A percentile compares a stretch with the other conserved stretches of the same genome.
These are phyloP conservation scores for Tortrix viridana DNA, from an alignment of 2,888 invertebrate genomes.

Conservation along the genomic window DNA sequence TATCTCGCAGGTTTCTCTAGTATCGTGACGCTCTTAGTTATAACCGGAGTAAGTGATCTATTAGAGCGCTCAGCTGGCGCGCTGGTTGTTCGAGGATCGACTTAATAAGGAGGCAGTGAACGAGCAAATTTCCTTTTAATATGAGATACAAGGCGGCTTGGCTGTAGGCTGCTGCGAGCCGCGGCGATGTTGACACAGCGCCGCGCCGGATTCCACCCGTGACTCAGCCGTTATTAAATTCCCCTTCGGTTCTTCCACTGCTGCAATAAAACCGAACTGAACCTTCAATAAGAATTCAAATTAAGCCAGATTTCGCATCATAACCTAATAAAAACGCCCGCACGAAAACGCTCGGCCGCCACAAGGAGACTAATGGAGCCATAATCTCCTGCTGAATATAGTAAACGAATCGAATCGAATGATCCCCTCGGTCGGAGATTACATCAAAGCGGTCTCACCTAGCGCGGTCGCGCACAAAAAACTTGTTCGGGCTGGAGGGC, in stretches of 20 bases:
- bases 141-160: conserved; percentile 15
- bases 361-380: conserved; percentile 53
- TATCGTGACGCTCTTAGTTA: no score
- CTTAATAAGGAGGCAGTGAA: conserved; percentile 16
- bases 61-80: no score
- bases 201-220: conserved; percentile 44
- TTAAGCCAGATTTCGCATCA: conserved; percentile 36
- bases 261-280: conserved; percentile 40
- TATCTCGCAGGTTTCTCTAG: no score
- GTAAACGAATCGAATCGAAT: conserved; percentile 72
- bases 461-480: conserved; percentile 75
- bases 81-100: not conserved
- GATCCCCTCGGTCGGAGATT: conserved; percentile 70
- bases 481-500: conserved; percentile 67
- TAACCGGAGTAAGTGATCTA: no score
- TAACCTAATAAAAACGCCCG: conserved; percentile 35
- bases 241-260: conserved; percentile 45
- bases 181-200: conserved; percentile 50
- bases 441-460: conserved; percentile 80
- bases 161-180: conserved; percentile 47
- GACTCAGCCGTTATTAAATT: conserved; percentile 50
- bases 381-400: conserved; percentile 54
- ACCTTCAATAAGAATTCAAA: conserved; percentile 45
- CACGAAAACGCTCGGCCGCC: conserved; percentile 42
- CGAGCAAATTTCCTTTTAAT: conserved; percentile 29